Evolutionary conservation across 2,888 invertebrate species (phyloP).

Genomic region (Hydroisotoma schaefferi): DNA sequence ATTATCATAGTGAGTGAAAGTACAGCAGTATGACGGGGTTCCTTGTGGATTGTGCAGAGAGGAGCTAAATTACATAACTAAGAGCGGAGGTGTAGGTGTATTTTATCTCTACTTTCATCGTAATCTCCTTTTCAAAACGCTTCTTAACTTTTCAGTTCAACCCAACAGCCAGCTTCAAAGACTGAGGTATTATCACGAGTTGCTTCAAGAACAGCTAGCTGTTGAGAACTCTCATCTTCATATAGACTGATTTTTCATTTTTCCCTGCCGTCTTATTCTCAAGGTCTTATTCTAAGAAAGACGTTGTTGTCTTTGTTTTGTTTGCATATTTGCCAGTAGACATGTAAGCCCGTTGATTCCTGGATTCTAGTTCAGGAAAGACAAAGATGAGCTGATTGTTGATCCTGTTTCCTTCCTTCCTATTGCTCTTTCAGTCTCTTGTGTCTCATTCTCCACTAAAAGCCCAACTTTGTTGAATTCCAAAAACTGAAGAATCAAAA

Average conservation of each 20-base stretch:
- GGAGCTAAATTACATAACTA: too few relatives aligned
- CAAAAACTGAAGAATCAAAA: background rate
- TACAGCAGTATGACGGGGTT: background rate
- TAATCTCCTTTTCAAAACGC: constrained; percentile 11
- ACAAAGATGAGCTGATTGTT: background rate
- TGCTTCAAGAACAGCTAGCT: too few relatives aligned
- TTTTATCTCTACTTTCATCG: constrained; percentile 16
- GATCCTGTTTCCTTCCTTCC: constrained; percentile 1
- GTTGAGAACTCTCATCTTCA: too few relatives aligned
- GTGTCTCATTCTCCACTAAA: background rate
- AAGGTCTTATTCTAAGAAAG: too few relatives aligned
- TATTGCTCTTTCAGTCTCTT: background rate
- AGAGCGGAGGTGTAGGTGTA: constrained; percentile 20
- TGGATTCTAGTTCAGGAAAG: too few relatives aligned
- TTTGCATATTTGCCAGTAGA: too few relatives aligned
- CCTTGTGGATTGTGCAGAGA: constrained; percentile 1
- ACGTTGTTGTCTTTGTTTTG: too few relatives aligned
- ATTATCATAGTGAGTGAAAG: background rate
- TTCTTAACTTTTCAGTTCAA: background rate
- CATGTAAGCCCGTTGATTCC: too few relatives aligned
- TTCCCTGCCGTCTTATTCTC: too few relatives aligned
- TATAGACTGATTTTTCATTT: too few relatives aligned
- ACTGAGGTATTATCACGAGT: too few relatives aligned
- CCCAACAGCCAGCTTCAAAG: background rate
- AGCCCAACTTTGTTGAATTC: background rate